Base-by-base conservation (phyloP, 2,888 invertebrate species). In the Unio pictorum region DNA sequence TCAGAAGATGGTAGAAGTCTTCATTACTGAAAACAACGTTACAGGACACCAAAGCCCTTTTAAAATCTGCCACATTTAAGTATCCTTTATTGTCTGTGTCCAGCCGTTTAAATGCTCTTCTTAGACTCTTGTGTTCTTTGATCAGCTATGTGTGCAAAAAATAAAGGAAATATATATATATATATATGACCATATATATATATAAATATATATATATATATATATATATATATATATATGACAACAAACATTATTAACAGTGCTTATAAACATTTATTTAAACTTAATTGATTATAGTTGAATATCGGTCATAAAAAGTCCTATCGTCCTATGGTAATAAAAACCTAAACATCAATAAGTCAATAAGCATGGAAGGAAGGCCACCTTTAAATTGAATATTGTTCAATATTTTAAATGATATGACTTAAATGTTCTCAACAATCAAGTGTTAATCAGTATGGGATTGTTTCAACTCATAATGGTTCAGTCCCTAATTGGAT, bases 1-100 rank as follows among this genome's bases (percentile, higher is more conserved):
- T 79, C 61, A 87, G 73, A 23, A 87, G 75, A 66, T 82, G 81
- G 74, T 82, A 87, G 61, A 86, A 76, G 62, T 86, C 85, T 59
- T 87, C 87, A 28, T 82, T 80, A 4, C 76, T 73, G n/a, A 81
- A 69, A 18, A 68, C 67, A n/a, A 87, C 73, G 26, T 76, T 74
- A 58, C 81, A 82, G 11, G 69, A 58, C 57, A 72, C 71, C 54
- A 87, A 74, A 18, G 82, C 81, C 20, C 69, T 64, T 60, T 77
- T 74, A 78, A 87, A 85, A 60, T 86, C 85, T 23, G 64, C 57
- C 15, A 81, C 74, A 18, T 67, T 68, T 60, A 87, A 69, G 63
- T 65, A 79, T 0, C 87, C 87, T 67, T 78, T 79, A 57, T 73
- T 73, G 59, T 78, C 79, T 11, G 66, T 59, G 69, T 87, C 87